Evolutionary conservation across 2,113 vertebrate genomes (phyloP), one percentile per base, ranked within the genome.

Genomic region (Datnioides undecimradiatus): DNA sequence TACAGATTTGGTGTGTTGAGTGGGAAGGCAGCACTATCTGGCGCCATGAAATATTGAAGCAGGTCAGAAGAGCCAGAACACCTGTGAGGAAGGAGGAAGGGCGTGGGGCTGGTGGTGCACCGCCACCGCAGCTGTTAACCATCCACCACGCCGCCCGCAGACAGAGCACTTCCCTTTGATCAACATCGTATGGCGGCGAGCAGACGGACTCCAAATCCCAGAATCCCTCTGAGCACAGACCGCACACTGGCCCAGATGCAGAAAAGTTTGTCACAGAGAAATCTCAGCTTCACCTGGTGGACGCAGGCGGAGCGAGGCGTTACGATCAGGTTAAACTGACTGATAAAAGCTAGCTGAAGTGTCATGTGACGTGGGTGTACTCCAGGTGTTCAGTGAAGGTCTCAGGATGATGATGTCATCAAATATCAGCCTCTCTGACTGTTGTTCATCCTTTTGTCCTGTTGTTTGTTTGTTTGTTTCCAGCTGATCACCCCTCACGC

Each of bases 401-500:
- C n/a, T n/a, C n/a, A n/a, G n/a, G n/a, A n/a, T n/a, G n/a, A n/a
- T n/a, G n/a, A n/a, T n/a, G n/a, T n/a, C n/a, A n/a, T n/a, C n/a
- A n/a, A n/a, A n/a, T n/a, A n/a, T n/a, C n/a, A n/a, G n/a, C n/a
- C n/a, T n/a, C n/a, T n/a, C n/a, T n/a, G n/a, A n/a, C n/a, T n/a
- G n/a, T n/a, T n/a, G n/a, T n/a, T n/a, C n/a, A n/a, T n/a, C n/a
- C n/a, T n/a, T n/a, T n/a, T n/a, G n/a, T n/a, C n/a, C 3, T 81
- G n/a, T 73, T n/a, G 6, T 67, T 1, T 43, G 8, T 54, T 19
- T 43, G 36, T n/a, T 11, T 29, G 12, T 0, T 43, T n/a, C 10
- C 80, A 93, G 92, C 81, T 93, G 58, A 93, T 93, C 87, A 93
- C 92, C 5, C 91, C 91, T 11, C 91, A 93, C 29, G 91, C 90